Percentiles rank a stretch among this genome's conserved stretches.
These are phyloP conservation scores for Melitaea cinxia DNA, from an alignment of 1,140 invertebrate genomes.

Conservation along the genomic window DNA sequence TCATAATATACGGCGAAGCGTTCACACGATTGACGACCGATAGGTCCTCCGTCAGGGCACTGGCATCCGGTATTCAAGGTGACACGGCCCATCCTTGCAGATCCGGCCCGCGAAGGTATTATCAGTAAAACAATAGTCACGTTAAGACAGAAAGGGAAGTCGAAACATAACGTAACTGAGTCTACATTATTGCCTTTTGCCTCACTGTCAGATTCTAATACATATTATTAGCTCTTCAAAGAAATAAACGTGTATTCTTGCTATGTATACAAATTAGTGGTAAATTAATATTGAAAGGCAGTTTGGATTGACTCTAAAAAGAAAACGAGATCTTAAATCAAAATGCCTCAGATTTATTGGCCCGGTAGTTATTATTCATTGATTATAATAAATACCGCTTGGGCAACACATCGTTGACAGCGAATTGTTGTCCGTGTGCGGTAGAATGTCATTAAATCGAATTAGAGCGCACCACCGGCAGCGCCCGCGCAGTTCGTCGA, in stretches of 20 bases:
- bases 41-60: constrained; percentile 68
- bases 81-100: constrained; percentile 73
- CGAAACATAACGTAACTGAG: constrained; percentile 15
- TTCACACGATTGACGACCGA: constrained; percentile 76
- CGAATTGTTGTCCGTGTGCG: constrained; percentile 54
- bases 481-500: constrained; percentile 78
- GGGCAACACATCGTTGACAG: constrained; percentile 55
- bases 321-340: constrained; percentile 26
- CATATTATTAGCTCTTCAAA: neutral
- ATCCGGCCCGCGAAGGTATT: constrained; percentile 59
- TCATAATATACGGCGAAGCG: constrained; percentile 73
- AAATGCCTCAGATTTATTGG: constrained; percentile 38
- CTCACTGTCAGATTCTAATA: neutral
- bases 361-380: constrained; percentile 35
- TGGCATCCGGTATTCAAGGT: constrained; percentile 78
- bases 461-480: constrained; percentile 69
- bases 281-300: too few relatives aligned
- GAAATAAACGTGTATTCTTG: neutral
- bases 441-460: constrained; percentile 73
- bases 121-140: constrained; percentile 33
- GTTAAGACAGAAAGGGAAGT: constrained; percentile 21
- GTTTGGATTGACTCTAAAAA: too few relatives aligned
- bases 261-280: too few relatives aligned
- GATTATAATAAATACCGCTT: constrained; percentile 41
- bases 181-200: neutral